These are phyloP conservation scores for Melipona quadrifasciata DNA, from an alignment of 1,140 invertebrate genomes.

Conservation along the genomic window DNA sequence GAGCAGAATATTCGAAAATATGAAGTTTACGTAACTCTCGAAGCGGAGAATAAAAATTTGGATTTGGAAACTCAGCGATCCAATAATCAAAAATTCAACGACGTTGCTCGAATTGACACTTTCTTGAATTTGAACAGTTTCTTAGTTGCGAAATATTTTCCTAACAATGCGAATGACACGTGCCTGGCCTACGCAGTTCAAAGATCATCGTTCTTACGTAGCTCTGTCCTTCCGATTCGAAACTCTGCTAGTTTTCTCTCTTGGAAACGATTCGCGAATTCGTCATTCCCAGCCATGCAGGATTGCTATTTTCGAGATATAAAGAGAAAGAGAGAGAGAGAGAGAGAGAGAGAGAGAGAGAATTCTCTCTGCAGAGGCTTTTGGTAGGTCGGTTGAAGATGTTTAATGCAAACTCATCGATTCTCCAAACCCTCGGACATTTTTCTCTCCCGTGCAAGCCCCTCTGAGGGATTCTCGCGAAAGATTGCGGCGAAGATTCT, in stretches of 20 bases:
- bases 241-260: constrained; percentile 24
- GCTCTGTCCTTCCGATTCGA: constrained; percentile 33
- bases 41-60: too few species aligned
- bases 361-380: neutral
- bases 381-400: constrained; percentile 42
- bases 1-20: too few species aligned
- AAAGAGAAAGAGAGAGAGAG: neutral
- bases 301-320: neutral
- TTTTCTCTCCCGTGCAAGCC: constrained; percentile 65
- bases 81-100: too few species aligned
- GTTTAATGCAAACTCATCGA: constrained; percentile 76
- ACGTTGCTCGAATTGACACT: too few species aligned
- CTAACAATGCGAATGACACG: constrained; percentile 60
- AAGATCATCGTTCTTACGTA: constrained; percentile 20
- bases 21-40: too few species aligned
- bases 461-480: constrained; percentile 52
- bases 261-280: constrained; percentile 20
- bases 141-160: constrained; percentile 46
- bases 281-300: constrained; percentile 33
- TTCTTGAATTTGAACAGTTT: neutral
- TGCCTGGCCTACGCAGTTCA: constrained; percentile 39
- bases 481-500: constrained; percentile 71
- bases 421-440: constrained; percentile 66
- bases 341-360: neutral
- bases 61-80: too few species aligned